These are phyloP conservation scores for Homalodisca vitripennis DNA, from an alignment of 1,140 invertebrate genomes.

Conservation along the genomic window DNA sequence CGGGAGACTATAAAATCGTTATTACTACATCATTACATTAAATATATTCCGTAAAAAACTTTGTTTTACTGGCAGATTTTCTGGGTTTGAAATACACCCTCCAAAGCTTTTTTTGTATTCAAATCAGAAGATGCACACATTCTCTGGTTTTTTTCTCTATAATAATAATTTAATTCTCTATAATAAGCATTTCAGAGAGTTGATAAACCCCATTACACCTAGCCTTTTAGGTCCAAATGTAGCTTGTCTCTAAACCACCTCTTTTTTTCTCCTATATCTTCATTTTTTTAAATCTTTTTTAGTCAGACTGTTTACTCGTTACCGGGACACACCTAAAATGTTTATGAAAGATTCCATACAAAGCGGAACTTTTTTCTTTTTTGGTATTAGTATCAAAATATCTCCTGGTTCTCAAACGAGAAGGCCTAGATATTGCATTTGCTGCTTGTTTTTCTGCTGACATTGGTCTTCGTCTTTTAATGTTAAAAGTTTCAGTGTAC, in stretches of 20 bases:
- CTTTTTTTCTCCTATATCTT: conserved; percentile 16
- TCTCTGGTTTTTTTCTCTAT: conserved; percentile 2
- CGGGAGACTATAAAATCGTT: conserved; percentile 37
- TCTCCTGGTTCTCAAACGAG: conserved; percentile 1
- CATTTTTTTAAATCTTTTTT: not conserved
- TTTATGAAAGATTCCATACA: conserved; percentile 18
- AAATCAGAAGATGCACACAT: conserved; percentile 13
- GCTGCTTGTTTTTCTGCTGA: conserved; percentile 11
- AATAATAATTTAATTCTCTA: conserved; percentile 23
- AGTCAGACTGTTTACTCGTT: conserved; percentile 20
- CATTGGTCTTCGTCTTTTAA: conserved; percentile 11
- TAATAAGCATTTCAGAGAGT: not conserved
- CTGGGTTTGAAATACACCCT: not conserved
- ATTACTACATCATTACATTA: too few relatives aligned
- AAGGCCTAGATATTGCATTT: not conserved
- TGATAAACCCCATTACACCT: conserved; percentile 22
- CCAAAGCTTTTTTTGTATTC: conserved; percentile 17
- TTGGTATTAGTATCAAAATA: conserved; percentile 24
- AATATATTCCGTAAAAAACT: conserved; percentile 36
- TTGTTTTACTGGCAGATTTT: conserved; percentile 30
- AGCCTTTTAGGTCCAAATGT: conserved; percentile 17
- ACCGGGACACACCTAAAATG: conserved; percentile 15
- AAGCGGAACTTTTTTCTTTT: not conserved
- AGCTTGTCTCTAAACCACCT: conserved; percentile 19
- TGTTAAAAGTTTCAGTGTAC: conserved; percentile 7